A percentile compares a stretch with the other conserved stretches of the same genome.
These are phyloP conservation scores for Clarias fuscus DNA, from an alignment of 2,797 vertebrate genomes.

Conservation along the genomic window DNA sequence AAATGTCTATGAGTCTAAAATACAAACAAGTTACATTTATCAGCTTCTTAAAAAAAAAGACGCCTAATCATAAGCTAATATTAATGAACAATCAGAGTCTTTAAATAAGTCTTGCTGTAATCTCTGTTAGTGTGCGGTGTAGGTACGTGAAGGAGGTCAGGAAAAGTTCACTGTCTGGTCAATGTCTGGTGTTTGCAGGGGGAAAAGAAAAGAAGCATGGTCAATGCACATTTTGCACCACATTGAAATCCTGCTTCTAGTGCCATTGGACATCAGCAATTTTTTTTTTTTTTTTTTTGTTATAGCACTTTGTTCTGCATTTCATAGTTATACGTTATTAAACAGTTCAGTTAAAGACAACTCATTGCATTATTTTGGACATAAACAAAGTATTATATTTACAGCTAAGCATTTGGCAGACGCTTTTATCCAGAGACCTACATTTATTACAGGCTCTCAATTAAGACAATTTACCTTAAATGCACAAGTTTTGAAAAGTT, in stretches of 20 bases:
- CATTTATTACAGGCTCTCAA: no score
- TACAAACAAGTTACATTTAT: background rate
- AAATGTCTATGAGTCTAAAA: background rate
- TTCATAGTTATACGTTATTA: background rate
- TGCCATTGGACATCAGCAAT: background rate
- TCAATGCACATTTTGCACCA: background rate
- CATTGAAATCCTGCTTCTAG: background rate
- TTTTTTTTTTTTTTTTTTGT: background rate
- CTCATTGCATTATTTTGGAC: background rate
- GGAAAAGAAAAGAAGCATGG: background rate
- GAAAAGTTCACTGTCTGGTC: constrained; percentile 40
- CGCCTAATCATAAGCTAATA: constrained; percentile 38
- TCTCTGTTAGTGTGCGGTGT: background rate
- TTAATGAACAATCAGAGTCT: constrained; percentile 12
- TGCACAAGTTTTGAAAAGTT: background rate
- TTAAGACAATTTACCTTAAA: background rate
- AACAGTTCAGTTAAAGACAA: background rate
- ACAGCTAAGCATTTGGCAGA: no score
- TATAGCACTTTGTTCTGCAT: no score
- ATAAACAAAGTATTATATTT: background rate
- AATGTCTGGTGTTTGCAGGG: background rate
- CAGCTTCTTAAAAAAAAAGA: background rate
- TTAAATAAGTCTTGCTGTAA: background rate
- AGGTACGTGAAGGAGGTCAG: constrained; percentile 12
- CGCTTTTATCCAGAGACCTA: background rate